Evolutionary conservation across 2,113 vertebrate genomes (phyloP), one percentile per base, ranked within the genome.

Genomic region (Chloropsis cyanopogon): DNA sequence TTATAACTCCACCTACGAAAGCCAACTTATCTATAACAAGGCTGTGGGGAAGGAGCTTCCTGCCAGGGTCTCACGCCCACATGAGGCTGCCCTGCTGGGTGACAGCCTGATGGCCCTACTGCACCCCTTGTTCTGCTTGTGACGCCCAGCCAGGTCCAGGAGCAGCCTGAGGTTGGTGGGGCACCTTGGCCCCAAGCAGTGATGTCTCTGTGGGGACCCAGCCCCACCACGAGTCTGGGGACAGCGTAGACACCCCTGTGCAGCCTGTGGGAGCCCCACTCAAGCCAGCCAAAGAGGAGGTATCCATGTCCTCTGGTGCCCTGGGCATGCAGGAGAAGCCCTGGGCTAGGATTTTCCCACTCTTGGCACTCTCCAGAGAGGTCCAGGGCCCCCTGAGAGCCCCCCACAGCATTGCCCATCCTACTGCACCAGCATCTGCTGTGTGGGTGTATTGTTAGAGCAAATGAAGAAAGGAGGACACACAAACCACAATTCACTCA

Each of bases 231-330:
- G 17, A 65, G 54, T 60, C 46, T 42, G 54, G 64, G 47, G 42
- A 65, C 37, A 25, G 50, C 50, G 35, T 7, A 15, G 54, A 12
- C 22, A 9, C 3, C 28, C 15, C 41, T 49, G 26, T 20, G 63
- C n/a, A 22, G 53, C 2, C 37, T 44, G 37, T 17, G 47, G 54
- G 72, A 53, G 22, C 31, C 13, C 82, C 73, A 24, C 49, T 61
- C 12, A 2, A 28, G 46, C 14, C 2, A 2, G 57, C 0, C 1
- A 65, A 22, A 29, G 39, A 77, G 35, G 26, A 28, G 11, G 23
- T 47, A 50, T 56, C 53, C 0, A 0, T 29, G 63, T 42, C 33
- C 54, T 52, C 7, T 3, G 4, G 28, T 60, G 26, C 41, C 21
- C 47, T 42, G 24, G n/a, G 11, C 42, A 29, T 0, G 3, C 47